phyloP scores from a whole-genome alignment of 2,888 invertebrate genomes.

The Drosophila anceps region DNA sequence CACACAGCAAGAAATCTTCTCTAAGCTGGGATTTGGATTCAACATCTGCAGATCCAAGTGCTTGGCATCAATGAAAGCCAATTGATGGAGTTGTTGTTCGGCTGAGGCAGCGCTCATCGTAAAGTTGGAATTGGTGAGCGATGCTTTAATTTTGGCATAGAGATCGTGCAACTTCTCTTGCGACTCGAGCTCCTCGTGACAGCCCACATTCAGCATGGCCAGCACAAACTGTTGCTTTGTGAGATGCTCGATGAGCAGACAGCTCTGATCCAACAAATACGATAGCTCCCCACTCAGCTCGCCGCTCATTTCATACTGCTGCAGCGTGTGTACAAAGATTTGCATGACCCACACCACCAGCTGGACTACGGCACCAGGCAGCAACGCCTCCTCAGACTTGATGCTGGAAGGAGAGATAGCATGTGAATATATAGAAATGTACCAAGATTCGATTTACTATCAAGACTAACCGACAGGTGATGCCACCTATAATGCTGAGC shows the following conservation, averaged over 20 bases:
- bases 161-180: conserved; percentile 89
- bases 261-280: conserved; percentile 90
- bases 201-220: conserved; percentile 93
- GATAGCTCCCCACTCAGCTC: conserved; percentile 84
- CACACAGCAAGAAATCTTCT: conserved; percentile 90
- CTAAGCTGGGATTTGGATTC: conserved; percentile 86
- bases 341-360: conserved; percentile 93
- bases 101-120: conserved; percentile 71
- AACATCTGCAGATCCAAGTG: conserved; percentile 84
- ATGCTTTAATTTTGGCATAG: conserved; percentile 86
- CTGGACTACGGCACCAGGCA: conserved; percentile 93
- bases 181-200: conserved; percentile 91
- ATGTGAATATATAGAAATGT: background rate
- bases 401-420: conserved; percentile 87
- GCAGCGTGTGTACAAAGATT: conserved; percentile 87
- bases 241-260: conserved; percentile 89
- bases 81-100: conserved; percentile 80
- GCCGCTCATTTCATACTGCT: conserved; percentile 80
- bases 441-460: background rate
- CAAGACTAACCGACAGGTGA: conserved; percentile 85
- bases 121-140: conserved; percentile 81
- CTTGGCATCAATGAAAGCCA: conserved; percentile 83
- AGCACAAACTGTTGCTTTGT: conserved; percentile 91
- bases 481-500: conserved; percentile 88
- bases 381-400: conserved; percentile 94